These are phyloP conservation scores for Sebastes oblongus DNA, from an alignment of 2,797 vertebrate species.

Conservation along the genomic window DNA sequence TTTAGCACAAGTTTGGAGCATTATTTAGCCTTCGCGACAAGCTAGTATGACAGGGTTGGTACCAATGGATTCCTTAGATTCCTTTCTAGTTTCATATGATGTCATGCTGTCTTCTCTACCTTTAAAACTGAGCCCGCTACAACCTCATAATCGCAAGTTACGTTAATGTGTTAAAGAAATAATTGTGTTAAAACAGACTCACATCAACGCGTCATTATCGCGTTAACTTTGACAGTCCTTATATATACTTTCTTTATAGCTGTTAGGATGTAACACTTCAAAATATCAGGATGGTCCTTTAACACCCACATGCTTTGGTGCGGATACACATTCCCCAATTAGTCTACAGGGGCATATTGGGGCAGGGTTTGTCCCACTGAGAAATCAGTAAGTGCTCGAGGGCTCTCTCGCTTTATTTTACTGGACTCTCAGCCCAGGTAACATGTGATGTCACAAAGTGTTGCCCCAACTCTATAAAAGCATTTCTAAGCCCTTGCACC, in stretches of 20 bases:
- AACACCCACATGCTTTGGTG: not conserved
- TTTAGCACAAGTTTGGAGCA: no score
- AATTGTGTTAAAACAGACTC: no score
- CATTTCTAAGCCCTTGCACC: not conserved
- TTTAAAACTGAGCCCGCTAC: no score
- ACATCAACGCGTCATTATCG: no score
- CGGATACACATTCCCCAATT: not conserved
- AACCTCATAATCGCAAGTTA: no score
- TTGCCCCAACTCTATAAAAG: not conserved
- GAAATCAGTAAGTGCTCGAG: slow-evolving; percentile 1
- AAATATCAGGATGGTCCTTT: not conserved
- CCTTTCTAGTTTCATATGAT: no score
- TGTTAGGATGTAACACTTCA: not conserved
- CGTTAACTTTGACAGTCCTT: no score
- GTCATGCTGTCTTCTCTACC: no score
- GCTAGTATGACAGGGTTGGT: no score
- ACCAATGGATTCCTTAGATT: no score
- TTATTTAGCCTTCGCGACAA: no score
- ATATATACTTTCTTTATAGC: not conserved
- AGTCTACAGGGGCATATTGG: not conserved
- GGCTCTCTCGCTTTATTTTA: not conserved
- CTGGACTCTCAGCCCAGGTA: not conserved
- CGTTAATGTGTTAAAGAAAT: no score
- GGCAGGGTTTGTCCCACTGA: not conserved
- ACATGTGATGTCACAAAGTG: not conserved